Evolutionary conservation across 2,797 vertebrate genomes (phyloP).

Genomic region (Oryzias dopingdopingensis): DNA sequence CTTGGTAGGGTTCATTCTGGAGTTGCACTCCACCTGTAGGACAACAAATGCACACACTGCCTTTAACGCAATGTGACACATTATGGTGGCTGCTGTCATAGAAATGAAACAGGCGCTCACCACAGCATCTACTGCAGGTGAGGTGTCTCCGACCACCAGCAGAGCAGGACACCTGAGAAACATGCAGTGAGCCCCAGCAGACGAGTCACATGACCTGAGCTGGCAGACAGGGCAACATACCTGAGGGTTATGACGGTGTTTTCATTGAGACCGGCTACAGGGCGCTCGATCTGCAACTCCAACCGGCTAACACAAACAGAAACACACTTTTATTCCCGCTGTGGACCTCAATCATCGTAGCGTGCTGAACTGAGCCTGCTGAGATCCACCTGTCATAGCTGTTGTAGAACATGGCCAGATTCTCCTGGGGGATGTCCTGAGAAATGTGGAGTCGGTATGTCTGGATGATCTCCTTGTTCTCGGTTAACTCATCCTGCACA

Average conservation of each 20-base stretch:
- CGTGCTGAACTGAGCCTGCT: not conserved
- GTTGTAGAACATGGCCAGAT: slow-evolving; percentile 87
- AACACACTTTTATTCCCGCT: slow-evolving; percentile 7
- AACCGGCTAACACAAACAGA: slow-evolving; percentile 74
- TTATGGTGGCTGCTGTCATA: slow-evolving; percentile 22
- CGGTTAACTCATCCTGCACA: slow-evolving; percentile 87
- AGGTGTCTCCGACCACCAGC: slow-evolving; percentile 91
- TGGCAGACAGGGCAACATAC: slow-evolving; percentile 57
- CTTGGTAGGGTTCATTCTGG: slow-evolving; percentile 90
- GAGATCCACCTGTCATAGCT: slow-evolving; percentile 86
- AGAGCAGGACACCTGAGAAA: slow-evolving; percentile 84
- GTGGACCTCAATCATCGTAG: too few species aligned
- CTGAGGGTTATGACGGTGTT: slow-evolving; percentile 83
- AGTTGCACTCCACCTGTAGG: slow-evolving; percentile 93
- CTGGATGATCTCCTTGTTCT: slow-evolving; percentile 91
- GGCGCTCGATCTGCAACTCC: slow-evolving; percentile 91
- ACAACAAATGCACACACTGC: not conserved
- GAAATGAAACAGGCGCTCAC: slow-evolving; percentile 73
- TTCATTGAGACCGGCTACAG: slow-evolving; percentile 81
- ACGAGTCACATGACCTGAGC: not conserved
- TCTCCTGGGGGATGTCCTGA: slow-evolving; percentile 93
- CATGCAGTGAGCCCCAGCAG: not conserved
- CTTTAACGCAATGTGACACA: slow-evolving; percentile 5
- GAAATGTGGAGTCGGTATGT: slow-evolving; percentile 91
- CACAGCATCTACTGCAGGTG: slow-evolving; percentile 92